Evolutionary conservation across 2,113 vertebrate genomes (phyloP).

Genomic region (Dascyllus trimaculatus): DNA sequence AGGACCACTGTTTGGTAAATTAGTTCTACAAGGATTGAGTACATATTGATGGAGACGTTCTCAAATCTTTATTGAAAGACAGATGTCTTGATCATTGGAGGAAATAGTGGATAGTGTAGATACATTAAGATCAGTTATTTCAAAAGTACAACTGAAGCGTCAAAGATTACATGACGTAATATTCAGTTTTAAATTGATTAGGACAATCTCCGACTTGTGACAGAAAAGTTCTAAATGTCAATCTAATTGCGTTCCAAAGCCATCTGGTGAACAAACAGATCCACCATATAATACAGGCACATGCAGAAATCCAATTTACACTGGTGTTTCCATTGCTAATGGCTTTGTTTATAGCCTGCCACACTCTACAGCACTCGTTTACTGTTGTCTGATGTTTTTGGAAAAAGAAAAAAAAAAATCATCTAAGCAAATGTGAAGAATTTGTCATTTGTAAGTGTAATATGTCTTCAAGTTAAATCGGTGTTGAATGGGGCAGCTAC

Average conservation of each 20-base stretch:
- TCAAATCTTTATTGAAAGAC: constrained; percentile 24
- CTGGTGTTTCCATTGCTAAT: background rate
- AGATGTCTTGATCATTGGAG: constrained; percentile 11
- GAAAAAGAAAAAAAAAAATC: background rate
- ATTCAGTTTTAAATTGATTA: constrained; percentile 25
- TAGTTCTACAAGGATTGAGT: constrained; percentile 22
- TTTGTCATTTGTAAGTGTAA: constrained; percentile 7
- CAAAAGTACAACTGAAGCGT: constrained; percentile 13
- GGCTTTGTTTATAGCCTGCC: constrained; percentile 2
- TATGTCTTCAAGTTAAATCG: constrained; percentile 25
- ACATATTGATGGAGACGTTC: background rate
- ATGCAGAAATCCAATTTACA: background rate
- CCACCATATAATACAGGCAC: constrained; percentile 6
- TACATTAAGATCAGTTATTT: background rate
- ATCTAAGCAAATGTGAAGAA: constrained; percentile 3
- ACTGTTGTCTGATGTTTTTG: constrained; percentile 5
- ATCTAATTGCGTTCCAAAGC: constrained; percentile 36
- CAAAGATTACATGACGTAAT: background rate
- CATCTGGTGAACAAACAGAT: constrained; percentile 25
- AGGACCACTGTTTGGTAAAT: constrained; percentile 34
- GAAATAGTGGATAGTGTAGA: constrained; percentile 11
- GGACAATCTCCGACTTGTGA: constrained; percentile 51
- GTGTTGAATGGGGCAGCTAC: constrained; percentile 35
- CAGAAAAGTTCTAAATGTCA: constrained; percentile 10
- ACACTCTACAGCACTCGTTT: background rate